A percentile compares a stretch with the other conserved stretches of the same genome.
These are phyloP conservation scores for Sphinx pinastri DNA, from an alignment of 2,888 invertebrate genomes.

Conservation along the genomic window DNA sequence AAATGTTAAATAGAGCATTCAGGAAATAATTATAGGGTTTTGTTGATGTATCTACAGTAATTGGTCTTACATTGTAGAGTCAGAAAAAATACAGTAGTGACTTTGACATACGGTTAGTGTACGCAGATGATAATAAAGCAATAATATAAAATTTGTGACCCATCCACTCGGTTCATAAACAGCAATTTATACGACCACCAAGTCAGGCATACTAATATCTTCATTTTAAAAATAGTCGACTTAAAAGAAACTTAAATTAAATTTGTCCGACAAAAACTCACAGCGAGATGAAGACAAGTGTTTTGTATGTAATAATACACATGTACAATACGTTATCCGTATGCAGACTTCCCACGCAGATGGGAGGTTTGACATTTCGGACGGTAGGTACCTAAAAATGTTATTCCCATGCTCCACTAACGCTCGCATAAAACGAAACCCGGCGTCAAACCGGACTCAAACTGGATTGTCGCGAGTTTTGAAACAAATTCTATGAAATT, in stretches of 20 bases:
- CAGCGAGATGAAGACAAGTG: background rate
- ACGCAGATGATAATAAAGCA: background rate
- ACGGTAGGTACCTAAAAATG: conserved; percentile 7
- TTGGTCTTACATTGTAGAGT: conserved; percentile 1
- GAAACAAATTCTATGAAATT: conserved; percentile 27
- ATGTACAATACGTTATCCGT: conserved; percentile 3
- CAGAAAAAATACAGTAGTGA: background rate
- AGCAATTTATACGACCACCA: conserved; percentile 3
- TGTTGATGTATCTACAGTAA: background rate
- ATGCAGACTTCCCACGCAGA: conserved; percentile 27
- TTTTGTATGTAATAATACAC: conserved; percentile 11
- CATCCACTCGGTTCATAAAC: background rate
- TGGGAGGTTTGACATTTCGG: conserved; percentile 19
- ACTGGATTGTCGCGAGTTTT: conserved; percentile 28
- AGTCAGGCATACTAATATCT: background rate
- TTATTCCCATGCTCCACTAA: conserved; percentile 27
- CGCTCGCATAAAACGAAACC: conserved; percentile 26
- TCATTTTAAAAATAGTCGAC: conserved; percentile 3
- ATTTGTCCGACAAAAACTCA: conserved; percentile 2
- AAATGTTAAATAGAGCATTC: background rate
- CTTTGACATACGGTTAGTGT: background rate
- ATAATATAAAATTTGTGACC: background rate
- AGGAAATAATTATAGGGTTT: background rate
- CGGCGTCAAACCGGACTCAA: conserved; percentile 28
- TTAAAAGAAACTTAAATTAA: background rate